phyloP scores from a whole-genome alignment of 2,888 invertebrate genomes.

The Cheilosia vulpina region DNA sequence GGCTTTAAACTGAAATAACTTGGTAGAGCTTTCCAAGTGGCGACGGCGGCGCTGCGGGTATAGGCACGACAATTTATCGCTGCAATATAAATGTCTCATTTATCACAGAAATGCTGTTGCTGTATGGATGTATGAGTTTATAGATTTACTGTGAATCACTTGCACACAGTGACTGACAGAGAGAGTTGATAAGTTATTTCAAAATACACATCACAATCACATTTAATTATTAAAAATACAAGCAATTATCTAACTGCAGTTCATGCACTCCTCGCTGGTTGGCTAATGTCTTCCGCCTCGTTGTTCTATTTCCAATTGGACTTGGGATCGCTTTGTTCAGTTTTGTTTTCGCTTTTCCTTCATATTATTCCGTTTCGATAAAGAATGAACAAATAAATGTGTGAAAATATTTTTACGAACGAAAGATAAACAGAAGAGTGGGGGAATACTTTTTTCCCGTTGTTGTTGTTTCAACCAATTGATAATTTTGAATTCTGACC shows the following conservation, averaged over 20 bases:
- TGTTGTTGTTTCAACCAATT: constrained; percentile 14
- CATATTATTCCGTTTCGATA: constrained; percentile 15
- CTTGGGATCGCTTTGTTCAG: constrained; percentile 4
- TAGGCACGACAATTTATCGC: constrained; percentile 15
- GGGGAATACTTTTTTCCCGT: background rate
- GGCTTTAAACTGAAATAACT: background rate
- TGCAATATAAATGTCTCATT: constrained; percentile 22
- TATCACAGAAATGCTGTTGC: background rate
- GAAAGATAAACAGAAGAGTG: constrained; percentile 15
- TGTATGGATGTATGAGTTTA: constrained; percentile 1
- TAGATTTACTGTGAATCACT: constrained; percentile 41
- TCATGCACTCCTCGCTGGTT: constrained; percentile 25
- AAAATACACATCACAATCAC: constrained; percentile 26
- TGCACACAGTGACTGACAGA: constrained; percentile 15
- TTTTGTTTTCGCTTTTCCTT: constrained; percentile 1
- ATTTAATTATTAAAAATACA: constrained; percentile 43
- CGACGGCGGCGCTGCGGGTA: background rate
- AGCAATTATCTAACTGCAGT: constrained; percentile 58
- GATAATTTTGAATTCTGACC: constrained; percentile 23
- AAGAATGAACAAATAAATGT: constrained; percentile 15
- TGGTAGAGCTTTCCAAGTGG: background rate
- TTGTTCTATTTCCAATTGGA: constrained; percentile 38
- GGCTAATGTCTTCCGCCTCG: constrained; percentile 1
- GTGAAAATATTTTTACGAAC: constrained; percentile 15
- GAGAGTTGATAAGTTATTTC: constrained; percentile 20